Percentiles rank a stretch among this genome's conserved stretches.
Conservation (phyloP, 2,888 invertebrate genomes). For the Sesia bembeciformis region DNA sequence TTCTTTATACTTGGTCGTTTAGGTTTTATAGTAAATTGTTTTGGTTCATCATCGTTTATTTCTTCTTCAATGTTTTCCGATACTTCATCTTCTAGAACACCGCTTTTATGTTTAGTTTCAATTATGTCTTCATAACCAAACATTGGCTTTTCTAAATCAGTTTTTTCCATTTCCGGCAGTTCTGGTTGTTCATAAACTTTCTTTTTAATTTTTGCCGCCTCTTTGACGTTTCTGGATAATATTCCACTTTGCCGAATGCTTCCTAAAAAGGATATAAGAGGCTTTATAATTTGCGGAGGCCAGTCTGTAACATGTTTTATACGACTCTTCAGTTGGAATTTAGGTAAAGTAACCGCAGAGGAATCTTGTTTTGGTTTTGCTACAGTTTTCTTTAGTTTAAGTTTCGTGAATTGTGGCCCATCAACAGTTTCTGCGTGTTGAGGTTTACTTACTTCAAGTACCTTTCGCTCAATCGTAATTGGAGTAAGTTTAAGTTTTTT, state of each 20-base stretch:
- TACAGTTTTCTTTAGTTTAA: conserved; percentile 79
- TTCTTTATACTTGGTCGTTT: conserved; percentile 56
- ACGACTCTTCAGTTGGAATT: conserved; percentile 81
- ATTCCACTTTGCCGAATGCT: conserved; percentile 77
- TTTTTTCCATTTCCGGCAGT: conserved; percentile 69
- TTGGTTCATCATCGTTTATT: conserved; percentile 33
- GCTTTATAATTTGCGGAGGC: conserved; percentile 73
- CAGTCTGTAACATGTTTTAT: conserved; percentile 76
- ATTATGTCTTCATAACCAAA: conserved; percentile 66
- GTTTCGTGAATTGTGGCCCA: conserved; percentile 77
- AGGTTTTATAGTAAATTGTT: conserved; percentile 55
- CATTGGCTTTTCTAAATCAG: conserved; percentile 72
- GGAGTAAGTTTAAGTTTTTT: conserved; percentile 56
- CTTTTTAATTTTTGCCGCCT: conserved; percentile 78
- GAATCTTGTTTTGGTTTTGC: conserved; percentile 63
- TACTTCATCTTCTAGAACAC: conserved; percentile 19
- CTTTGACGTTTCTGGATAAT: conserved; percentile 81
- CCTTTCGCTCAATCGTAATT: conserved; percentile 77
- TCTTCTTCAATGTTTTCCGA: conserved; percentile 13
- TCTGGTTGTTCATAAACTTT: conserved; percentile 73
- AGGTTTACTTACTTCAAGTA: conserved; percentile 76
- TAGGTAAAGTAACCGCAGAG: conserved; percentile 69
- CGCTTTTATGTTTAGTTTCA: conserved; percentile 7
- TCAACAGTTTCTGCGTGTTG: conserved; percentile 77
- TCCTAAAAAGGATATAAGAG: conserved; percentile 67